These are phyloP conservation scores for Cerastoderma edule DNA, from an alignment of 2,888 invertebrate genomes.

Conservation along the genomic window DNA sequence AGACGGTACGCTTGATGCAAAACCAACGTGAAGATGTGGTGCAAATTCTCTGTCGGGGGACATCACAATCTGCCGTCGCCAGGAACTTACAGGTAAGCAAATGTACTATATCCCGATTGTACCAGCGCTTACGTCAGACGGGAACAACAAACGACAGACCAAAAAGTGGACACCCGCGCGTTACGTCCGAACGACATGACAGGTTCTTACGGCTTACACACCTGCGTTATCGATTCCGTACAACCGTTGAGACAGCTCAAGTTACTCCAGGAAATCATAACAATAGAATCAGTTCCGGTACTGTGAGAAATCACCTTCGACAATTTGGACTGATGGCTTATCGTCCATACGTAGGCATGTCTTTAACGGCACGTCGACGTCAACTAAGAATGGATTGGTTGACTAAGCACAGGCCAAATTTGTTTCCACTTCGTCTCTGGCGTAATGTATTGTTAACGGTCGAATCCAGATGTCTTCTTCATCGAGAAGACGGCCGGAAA, in stretches of 20 bases:
- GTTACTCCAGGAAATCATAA: slow-evolving; percentile 34
- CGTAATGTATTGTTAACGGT: slow-evolving; percentile 6
- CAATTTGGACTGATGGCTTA: slow-evolving; percentile 22
- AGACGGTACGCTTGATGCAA: too few relatives aligned
- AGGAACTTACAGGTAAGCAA: too few relatives aligned
- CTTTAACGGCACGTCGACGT: slow-evolving; percentile 21
- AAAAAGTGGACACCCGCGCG: too few relatives aligned
- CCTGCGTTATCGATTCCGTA: slow-evolving; percentile 24
- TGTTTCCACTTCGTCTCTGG: slow-evolving; percentile 14
- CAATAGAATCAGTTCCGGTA: slow-evolving; percentile 18
- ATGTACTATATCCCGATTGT: too few relatives aligned
- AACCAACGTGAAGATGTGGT: too few relatives aligned
- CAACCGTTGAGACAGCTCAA: too few relatives aligned
- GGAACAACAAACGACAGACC: too few relatives aligned
- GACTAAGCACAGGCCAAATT: too few relatives aligned
- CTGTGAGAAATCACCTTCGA: slow-evolving; percentile 40
- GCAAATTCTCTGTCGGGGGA: too few relatives aligned
- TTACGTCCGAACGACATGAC: slow-evolving; percentile 36
- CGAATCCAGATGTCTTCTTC: slow-evolving; percentile 23
- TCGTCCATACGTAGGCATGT: slow-evolving; percentile 24
- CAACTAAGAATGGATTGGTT: too few relatives aligned
- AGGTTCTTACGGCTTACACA: slow-evolving; percentile 28
- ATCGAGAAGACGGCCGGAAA: slow-evolving; percentile 4
- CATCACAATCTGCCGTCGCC: too few relatives aligned
- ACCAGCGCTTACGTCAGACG: too few relatives aligned